Conservation (phyloP, 2,888 invertebrate genomes). For the Linyphia triangularis region DNA sequence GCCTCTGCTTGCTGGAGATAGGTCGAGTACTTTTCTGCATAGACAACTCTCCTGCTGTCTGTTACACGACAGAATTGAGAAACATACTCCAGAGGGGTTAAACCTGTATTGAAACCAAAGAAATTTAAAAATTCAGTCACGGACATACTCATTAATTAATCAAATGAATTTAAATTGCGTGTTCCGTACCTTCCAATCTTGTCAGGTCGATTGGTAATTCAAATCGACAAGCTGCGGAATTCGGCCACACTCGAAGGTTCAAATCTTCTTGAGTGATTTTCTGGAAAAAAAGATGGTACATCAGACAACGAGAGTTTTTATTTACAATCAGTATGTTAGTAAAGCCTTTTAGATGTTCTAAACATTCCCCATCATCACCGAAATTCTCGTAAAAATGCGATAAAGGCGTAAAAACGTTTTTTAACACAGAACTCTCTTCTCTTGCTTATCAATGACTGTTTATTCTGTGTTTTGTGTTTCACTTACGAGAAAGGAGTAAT, state of each 20-base stretch:
- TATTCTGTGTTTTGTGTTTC: too few species aligned
- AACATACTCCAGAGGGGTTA: conserved; percentile 36
- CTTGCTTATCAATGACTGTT: too few species aligned
- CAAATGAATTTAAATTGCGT: neutral
- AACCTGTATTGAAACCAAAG: conserved; percentile 11
- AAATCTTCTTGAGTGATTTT: conserved; percentile 42
- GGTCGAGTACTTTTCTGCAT: conserved; percentile 17
- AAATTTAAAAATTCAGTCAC: neutral
- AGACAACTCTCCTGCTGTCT: conserved; percentile 32
- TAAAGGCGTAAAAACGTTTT: too few species aligned
- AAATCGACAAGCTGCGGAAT: conserved; percentile 39
- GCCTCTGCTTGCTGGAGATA: neutral
- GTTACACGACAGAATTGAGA: conserved; percentile 24
- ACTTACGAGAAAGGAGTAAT: too few species aligned
- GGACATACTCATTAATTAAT: neutral
- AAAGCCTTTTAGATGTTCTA: too few species aligned
- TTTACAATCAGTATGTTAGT: too few species aligned
- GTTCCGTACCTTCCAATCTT: conserved; percentile 33
- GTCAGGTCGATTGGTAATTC: conserved; percentile 58
- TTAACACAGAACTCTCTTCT: too few species aligned
- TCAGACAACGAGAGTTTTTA: too few species aligned
- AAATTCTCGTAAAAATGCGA: too few species aligned
- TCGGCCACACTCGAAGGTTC: conserved; percentile 31
- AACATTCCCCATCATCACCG: too few species aligned
- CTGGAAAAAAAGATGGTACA: too few species aligned